phyloP scores from a whole-genome alignment of 2,113 vertebrate genomes.

The Prochilodus magdalenae region DNA sequence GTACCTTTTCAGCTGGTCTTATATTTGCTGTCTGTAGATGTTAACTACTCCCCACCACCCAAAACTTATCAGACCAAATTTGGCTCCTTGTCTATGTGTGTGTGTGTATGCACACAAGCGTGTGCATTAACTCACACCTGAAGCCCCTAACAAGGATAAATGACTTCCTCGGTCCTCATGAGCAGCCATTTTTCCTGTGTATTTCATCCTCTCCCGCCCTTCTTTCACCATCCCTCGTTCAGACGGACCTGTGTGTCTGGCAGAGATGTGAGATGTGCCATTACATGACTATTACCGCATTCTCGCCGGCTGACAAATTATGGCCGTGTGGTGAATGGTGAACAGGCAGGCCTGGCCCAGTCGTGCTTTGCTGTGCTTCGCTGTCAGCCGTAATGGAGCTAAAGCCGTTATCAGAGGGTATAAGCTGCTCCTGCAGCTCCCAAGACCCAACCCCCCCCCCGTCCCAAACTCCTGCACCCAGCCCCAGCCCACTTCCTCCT shows the following conservation, averaged over 20 bases:
- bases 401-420: constrained; percentile 48
- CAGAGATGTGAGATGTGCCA: constrained; percentile 58
- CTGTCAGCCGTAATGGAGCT: constrained; percentile 29
- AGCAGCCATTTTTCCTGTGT: constrained; percentile 71
- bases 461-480: constrained; percentile 43
- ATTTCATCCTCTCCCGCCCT: constrained; percentile 64
- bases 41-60: too few relatives aligned
- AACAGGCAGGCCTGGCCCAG: constrained; percentile 37
- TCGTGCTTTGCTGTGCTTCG: neutral
- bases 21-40: too few relatives aligned
- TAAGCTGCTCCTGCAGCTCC: constrained; percentile 38
- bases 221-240: constrained; percentile 41
- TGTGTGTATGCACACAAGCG: constrained; percentile 8
- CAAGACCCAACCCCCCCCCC: constrained; percentile 52
- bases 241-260: constrained; percentile 39
- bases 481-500: constrained; percentile 1
- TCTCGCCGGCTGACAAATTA: constrained; percentile 68
- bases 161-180: constrained; percentile 72
- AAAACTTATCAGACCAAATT: too few relatives aligned
- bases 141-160: constrained; percentile 77
- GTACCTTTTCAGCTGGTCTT: too few relatives aligned
- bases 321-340: constrained; percentile 62
- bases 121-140: constrained; percentile 52
- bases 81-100: neutral
- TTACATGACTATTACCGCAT: constrained; percentile 71